Percentiles rank a stretch among this genome's conserved stretches.
Evolutionary conservation across 92 coral and sea anemone genomes (phyloP).

Genomic region (Epizoanthus scotinus): DNA sequence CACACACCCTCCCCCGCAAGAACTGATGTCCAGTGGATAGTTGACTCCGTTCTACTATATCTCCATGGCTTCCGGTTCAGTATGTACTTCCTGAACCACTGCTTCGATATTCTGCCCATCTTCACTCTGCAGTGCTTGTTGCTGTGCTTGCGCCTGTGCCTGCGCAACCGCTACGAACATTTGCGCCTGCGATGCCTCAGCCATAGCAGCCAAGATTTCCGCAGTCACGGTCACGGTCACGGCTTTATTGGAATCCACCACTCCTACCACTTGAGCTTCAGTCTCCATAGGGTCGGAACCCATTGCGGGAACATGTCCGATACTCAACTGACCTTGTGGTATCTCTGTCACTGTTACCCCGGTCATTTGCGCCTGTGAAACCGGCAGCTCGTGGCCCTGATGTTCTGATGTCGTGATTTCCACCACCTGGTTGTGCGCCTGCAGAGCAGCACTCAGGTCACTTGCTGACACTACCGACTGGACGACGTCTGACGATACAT

Average conservation of each 20-base stretch:
- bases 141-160: conserved; percentile 43
- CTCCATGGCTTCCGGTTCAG: conserved; percentile 38
- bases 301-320: conserved; percentile 17
- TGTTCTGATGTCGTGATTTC: conserved; percentile 70
- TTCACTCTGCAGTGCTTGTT: conserved; percentile 30
- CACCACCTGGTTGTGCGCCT: conserved; percentile 66
- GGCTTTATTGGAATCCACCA: conserved; percentile 70
- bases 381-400: conserved; percentile 61
- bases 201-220: conserved; percentile 92
- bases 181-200: conserved; percentile 71
- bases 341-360: conserved; percentile 35
- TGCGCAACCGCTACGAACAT: conserved; percentile 37
- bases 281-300: conserved; percentile 32
- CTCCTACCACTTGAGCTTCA: conserved; percentile 57
- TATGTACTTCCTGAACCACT: conserved; percentile 26
- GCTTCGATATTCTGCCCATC: conserved; percentile 38
- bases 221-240: conserved; percentile 82
- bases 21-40: too few species aligned
- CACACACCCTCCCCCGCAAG: too few species aligned
- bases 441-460: conserved; percentile 49
- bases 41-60: conserved; percentile 7
- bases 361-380: conserved; percentile 52
- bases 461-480: conserved; percentile 69
- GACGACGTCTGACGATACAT: conserved; percentile 75
- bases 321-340: conserved; percentile 21